phyloP scores from a whole-genome alignment of 2,888 invertebrate genomes.

The Conistra vaccinii region DNA sequence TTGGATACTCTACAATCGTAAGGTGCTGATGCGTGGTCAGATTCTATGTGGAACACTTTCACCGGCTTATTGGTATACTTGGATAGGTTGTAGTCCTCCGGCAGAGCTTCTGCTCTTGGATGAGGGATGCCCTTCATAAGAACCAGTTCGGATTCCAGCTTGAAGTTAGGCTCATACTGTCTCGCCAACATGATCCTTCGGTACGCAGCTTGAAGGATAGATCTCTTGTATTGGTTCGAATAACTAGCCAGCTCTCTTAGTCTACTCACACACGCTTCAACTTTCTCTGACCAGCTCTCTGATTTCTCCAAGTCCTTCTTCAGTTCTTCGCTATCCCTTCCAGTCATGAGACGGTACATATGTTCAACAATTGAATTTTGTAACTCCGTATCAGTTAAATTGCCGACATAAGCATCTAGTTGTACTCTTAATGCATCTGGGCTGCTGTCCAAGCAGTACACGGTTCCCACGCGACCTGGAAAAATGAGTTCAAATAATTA shows the following conservation, averaged over 20 bases:
- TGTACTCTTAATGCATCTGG: slow-evolving; percentile 74
- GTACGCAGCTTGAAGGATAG: slow-evolving; percentile 70
- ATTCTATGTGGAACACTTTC: slow-evolving; percentile 68
- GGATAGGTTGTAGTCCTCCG: slow-evolving; percentile 75
- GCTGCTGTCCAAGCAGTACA: slow-evolving; percentile 78
- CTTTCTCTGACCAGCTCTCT: slow-evolving; percentile 68
- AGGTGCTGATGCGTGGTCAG: slow-evolving; percentile 71
- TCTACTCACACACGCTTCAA: slow-evolving; percentile 64
- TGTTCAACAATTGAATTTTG: slow-evolving; percentile 71
- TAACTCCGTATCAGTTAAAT: slow-evolving; percentile 65
- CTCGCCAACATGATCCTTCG: slow-evolving; percentile 70
- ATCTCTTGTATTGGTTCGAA: slow-evolving; percentile 71
- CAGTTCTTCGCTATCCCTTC: slow-evolving; percentile 55
- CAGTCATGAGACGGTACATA: slow-evolving; percentile 69
- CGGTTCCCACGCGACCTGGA: slow-evolving; percentile 74
- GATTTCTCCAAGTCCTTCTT: slow-evolving; percentile 59
- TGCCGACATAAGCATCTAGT: slow-evolving; percentile 57
- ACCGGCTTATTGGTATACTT: slow-evolving; percentile 74
- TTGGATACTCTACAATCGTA: slow-evolving; percentile 74
- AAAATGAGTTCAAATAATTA: slow-evolving; percentile 41
- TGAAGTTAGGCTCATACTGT: slow-evolving; percentile 72
- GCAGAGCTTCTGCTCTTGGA: slow-evolving; percentile 57
- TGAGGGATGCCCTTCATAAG: slow-evolving; percentile 74
- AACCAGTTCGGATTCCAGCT: slow-evolving; percentile 74
- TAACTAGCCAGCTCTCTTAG: slow-evolving; percentile 62